Percentiles rank a stretch among this genome's conserved stretches.
phyloP scores from a whole-genome alignment of 35 echinoderm and acorn worm genomes.

The Diadema setosum region DNA sequence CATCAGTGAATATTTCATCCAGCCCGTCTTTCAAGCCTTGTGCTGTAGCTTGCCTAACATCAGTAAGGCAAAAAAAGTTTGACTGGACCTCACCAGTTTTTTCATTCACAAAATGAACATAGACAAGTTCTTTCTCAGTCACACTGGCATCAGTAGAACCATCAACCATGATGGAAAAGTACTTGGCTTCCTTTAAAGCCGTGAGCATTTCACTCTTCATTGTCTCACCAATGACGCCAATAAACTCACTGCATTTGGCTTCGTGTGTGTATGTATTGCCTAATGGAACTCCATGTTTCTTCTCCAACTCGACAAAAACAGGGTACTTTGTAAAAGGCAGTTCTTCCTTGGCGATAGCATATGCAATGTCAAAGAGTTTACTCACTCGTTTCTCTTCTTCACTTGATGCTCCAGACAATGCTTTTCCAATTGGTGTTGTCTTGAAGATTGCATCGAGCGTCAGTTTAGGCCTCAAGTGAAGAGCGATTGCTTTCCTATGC shows the following conservation, averaged over 20 bases:
- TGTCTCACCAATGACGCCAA: not conserved
- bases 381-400: not conserved
- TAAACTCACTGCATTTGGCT: not conserved
- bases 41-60: not conserved
- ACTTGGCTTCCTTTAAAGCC: not conserved
- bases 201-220: not conserved
- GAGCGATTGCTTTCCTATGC: not conserved
- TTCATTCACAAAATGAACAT: not conserved
- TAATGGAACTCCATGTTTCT: not conserved
- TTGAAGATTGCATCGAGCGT: not conserved
- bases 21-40: not conserved
- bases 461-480: not conserved
- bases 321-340: not conserved
- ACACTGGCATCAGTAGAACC: not conserved
- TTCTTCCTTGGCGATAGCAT: not conserved
- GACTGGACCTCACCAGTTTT: not conserved
- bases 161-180: not conserved
- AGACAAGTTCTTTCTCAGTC: not conserved
- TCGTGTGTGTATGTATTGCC: not conserved
- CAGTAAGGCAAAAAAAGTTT: not conserved
- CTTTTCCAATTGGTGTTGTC: not conserved
- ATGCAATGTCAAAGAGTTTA: not conserved
- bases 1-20: not conserved
- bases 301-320: not conserved
- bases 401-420: not conserved